Conservation (phyloP, 2,888 invertebrate species). For the Clistopyga incitator region DNA sequence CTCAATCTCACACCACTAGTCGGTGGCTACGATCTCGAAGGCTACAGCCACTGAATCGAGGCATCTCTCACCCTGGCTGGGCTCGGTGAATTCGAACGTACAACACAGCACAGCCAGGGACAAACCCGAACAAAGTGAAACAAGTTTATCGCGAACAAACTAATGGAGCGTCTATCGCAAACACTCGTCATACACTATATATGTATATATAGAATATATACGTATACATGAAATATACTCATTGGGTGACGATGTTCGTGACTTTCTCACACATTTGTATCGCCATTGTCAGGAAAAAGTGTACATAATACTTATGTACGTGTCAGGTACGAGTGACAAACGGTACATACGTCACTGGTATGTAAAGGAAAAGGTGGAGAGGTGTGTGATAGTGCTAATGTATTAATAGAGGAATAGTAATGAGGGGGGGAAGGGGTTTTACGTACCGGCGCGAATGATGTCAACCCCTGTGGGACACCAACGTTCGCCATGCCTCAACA, state of each 20-base stretch:
- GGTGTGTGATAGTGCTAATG: neutral
- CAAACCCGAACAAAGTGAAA: conserved; percentile 59
- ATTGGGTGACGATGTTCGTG: neutral
- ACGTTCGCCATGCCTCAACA: conserved; percentile 95
- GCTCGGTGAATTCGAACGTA: conserved; percentile 35
- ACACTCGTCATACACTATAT: conserved; percentile 15
- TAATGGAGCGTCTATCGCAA: conserved; percentile 57
- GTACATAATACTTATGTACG: conserved; percentile 37
- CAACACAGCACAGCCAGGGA: neutral
- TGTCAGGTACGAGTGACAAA: conserved; percentile 40
- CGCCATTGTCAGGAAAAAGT: conserved; percentile 44
- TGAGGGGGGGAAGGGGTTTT: conserved; percentile 8
- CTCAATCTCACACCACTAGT: conserved; percentile 20
- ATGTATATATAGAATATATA: neutral
- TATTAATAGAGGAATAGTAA: conserved; percentile 9
- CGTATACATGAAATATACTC: neutral
- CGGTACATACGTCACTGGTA: conserved; percentile 17
- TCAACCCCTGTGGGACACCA: conserved; percentile 98
- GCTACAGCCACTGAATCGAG: conserved; percentile 8
- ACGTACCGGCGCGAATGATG: conserved; percentile 95
- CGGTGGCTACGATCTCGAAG: neutral
- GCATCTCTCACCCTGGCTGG: conserved; percentile 2
- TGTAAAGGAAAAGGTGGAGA: neutral
- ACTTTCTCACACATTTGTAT: conserved; percentile 37
- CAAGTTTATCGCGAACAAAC: conserved; percentile 63